A percentile compares a stretch with the other conserved stretches of the same genome.
Evolutionary conservation across 2,113 vertebrate species (phyloP).

Genomic region (Azemiops feae): DNA sequence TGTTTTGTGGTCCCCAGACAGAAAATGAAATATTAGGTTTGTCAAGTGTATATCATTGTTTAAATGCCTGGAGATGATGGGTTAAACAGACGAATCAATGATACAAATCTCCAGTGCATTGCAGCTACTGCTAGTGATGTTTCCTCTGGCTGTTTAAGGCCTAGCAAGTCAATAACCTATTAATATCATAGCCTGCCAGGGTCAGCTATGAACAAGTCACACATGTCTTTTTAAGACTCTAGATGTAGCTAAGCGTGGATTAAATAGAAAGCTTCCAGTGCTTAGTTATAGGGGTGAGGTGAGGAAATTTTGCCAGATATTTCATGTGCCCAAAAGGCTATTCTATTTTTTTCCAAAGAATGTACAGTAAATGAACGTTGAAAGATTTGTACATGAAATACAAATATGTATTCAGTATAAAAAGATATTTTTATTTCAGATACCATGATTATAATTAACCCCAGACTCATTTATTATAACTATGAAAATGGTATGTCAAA

Average conservation of each 20-base stretch:
- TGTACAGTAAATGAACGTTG: slow-evolving; percentile 44
- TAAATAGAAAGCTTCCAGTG: slow-evolving; percentile 56
- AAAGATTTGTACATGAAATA: slow-evolving; percentile 38
- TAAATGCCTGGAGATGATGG: slow-evolving; percentile 81
- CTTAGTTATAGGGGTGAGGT: slow-evolving; percentile 10
- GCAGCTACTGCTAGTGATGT: slow-evolving; percentile 71
- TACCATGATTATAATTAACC: neutral
- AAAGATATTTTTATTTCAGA: neutral
- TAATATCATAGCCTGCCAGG: slow-evolving; percentile 79
- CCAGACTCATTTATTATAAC: neutral
- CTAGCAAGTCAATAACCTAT: slow-evolving; percentile 85
- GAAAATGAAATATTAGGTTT: slow-evolving; percentile 85
- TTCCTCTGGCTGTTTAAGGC: slow-evolving; percentile 78
- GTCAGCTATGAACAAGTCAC: slow-evolving; percentile 70
- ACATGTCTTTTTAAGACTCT: slow-evolving; percentile 64
- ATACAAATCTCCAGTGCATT: slow-evolving; percentile 81
- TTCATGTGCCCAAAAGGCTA: slow-evolving; percentile 48
- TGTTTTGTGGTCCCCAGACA: slow-evolving; percentile 74
- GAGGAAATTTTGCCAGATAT: neutral
- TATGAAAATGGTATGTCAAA: neutral
- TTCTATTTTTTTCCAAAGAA: no score
- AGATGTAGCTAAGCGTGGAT: slow-evolving; percentile 58
- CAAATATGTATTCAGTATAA: slow-evolving; percentile 17
- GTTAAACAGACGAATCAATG: slow-evolving; percentile 84
- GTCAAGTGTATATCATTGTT: slow-evolving; percentile 80